These are phyloP conservation scores for Verasper variegatus DNA, from an alignment of 2,113 vertebrate species.

Conservation along the genomic window DNA sequence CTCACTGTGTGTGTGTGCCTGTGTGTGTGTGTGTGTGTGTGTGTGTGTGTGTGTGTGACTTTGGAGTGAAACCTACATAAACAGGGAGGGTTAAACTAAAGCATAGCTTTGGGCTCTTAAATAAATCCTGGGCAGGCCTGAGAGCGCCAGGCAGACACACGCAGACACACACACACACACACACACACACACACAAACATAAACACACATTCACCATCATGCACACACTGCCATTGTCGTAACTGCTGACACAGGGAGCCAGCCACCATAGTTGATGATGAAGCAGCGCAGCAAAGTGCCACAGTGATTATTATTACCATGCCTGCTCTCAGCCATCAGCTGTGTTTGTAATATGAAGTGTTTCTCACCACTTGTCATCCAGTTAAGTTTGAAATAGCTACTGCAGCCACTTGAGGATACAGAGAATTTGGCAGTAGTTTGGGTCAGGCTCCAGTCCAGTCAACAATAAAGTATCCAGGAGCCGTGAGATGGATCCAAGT, in stretches of 20 bases:
- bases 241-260: constrained; percentile 59
- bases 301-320: constrained; percentile 45
- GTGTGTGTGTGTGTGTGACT: constrained; percentile 21
- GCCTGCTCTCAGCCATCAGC: constrained; percentile 64
- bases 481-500: constrained; percentile 22
- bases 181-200: constrained; percentile 28
- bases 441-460: constrained; percentile 27
- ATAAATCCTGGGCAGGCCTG: constrained; percentile 65
- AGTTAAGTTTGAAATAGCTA: constrained; percentile 59
- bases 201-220: constrained; percentile 25
- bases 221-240: constrained; percentile 46
- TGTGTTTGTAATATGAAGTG: constrained; percentile 54
- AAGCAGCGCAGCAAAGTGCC: constrained; percentile 48
- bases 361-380: constrained; percentile 56
- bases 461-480: constrained; percentile 8
- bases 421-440: constrained; percentile 24
- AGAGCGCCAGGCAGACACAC: constrained; percentile 39
- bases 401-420: constrained; percentile 36
- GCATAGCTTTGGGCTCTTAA: constrained; percentile 62
- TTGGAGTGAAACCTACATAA: constrained; percentile 57
- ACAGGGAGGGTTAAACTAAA: constrained; percentile 65
- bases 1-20: constrained; percentile 16
- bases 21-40: constrained; percentile 17
- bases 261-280: constrained; percentile 56
- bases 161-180: constrained; percentile 28